Percentiles rank a stretch among this genome's conserved stretches.
Conservation (phyloP, 2,888 invertebrate genomes). For the Phasia obesa region DNA sequence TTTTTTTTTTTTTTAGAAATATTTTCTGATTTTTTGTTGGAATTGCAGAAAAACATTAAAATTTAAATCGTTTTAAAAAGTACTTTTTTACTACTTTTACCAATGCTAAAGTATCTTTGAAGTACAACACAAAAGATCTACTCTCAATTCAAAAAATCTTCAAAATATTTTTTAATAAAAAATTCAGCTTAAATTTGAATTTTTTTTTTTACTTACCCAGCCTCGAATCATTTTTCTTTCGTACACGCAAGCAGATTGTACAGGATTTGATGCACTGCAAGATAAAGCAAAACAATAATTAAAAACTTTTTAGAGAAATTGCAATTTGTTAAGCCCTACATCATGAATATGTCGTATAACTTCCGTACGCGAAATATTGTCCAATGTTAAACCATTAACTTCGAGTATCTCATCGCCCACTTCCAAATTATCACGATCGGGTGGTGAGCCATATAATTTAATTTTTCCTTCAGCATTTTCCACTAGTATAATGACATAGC, state of each 20-base stretch:
- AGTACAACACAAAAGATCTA: no score
- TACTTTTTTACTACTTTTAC: neutral
- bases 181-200: no score
- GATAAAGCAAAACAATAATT: slow-evolving; percentile 51
- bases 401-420: slow-evolving; percentile 98
- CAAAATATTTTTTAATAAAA: no score
- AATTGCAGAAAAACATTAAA: no score
- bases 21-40: no score
- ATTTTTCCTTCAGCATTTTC: slow-evolving; percentile 97
- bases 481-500: slow-evolving; percentile 96
- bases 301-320: slow-evolving; percentile 2
- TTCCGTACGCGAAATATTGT: slow-evolving; percentile 95
- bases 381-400: slow-evolving; percentile 96
- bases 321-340: slow-evolving; percentile 84
- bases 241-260: slow-evolving; percentile 96
- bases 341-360: slow-evolving; percentile 97
- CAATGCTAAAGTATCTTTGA: no score
- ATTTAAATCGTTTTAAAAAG: neutral
- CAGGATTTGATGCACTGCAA: slow-evolving; percentile 97
- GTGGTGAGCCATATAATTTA: slow-evolving; percentile 95
- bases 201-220: slow-evolving; percentile 87
- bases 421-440: slow-evolving; percentile 96
- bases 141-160: no score
- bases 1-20: neutral
- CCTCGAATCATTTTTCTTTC: slow-evolving; percentile 92